Evolutionary conservation across 2,113 vertebrate species (phyloP), one percentile per base, ranked within the genome.

Genomic region (Nothoprocta pentlandii): DNA sequence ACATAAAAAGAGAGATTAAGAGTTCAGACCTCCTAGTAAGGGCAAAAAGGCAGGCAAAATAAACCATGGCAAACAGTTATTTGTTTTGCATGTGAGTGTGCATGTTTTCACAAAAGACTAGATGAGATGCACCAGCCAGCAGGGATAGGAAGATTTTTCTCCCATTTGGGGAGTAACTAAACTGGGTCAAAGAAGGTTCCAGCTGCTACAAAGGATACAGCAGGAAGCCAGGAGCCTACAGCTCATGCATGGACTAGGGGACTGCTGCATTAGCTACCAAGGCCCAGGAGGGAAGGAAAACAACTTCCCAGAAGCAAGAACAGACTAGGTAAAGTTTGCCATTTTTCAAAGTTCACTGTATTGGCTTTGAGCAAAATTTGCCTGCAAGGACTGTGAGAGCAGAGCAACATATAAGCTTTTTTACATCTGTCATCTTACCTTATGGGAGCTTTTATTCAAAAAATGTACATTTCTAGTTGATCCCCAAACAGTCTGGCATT

Each of bases 41-140:
- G 83, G 22, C 34, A 94, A 42, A 87, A 94, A 53, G 15, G 19
- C 69, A 81, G 41, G 69, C 96, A 91, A 89, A 94, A 87, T n/a
- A 67, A 34, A 79, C 20, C 39, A 16, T 56, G 80, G 85, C 42
- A 32, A 6, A 47, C 25, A 25, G 58, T 83, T 83, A 77, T 54
- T 77, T 83, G 53, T 54, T 54, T 54, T 54, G 26, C 28, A 28
- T 8, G 26, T 28, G 15, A 20, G 5, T 17, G 13, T 2, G 2
- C 7, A 10, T 30, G 23, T 41, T 46, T 84, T 90, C 70, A 68
- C 21, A 78, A 64, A 85, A 82, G 26, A 1, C 5, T 16, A 73
- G 25, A 67, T 34, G 73, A 86, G 16, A 49, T 74, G 25, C 54
- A 74, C 34, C 41, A 53, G 25, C 32, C 19, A 53, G 15, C 22